These are phyloP conservation scores for Scopus umbretta DNA, from an alignment of 2,113 vertebrate genomes.

Conservation along the genomic window DNA sequence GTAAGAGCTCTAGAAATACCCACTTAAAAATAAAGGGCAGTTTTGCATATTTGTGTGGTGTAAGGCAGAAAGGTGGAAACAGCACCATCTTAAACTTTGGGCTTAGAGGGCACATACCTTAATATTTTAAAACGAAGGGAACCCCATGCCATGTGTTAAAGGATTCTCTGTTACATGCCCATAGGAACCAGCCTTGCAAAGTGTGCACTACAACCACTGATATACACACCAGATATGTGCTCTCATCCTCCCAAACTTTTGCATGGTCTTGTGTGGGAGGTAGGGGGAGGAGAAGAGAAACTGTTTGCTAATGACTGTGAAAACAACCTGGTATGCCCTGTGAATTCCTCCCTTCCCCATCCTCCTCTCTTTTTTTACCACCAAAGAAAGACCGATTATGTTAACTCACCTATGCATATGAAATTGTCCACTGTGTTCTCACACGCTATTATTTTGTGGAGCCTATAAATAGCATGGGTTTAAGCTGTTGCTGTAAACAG, in stretches of 20 bases:
- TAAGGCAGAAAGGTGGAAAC: background rate
- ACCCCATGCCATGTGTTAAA: rapidly evolving
- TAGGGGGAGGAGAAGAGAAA: background rate
- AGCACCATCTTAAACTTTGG: background rate
- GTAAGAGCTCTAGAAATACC: background rate
- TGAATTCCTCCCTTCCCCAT: background rate
- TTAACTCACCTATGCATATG: background rate
- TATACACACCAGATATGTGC: background rate
- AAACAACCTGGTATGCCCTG: background rate
- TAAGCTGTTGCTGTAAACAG: background rate
- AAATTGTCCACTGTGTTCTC: background rate
- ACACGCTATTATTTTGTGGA: background rate
- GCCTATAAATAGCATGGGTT: background rate
- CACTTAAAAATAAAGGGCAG: background rate
- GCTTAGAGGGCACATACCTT: background rate
- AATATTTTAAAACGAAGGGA: background rate
- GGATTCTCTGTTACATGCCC: background rate
- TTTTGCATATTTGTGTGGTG: background rate
- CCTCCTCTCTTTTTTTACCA: background rate
- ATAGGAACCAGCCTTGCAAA: background rate
- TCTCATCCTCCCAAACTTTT: background rate
- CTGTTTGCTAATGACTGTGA: background rate
- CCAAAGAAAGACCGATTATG: background rate
- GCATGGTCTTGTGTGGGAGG: background rate
- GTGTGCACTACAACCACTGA: background rate